Conservation (phyloP, 1,140 invertebrate species). For the Drosophila bocqueti region DNA sequence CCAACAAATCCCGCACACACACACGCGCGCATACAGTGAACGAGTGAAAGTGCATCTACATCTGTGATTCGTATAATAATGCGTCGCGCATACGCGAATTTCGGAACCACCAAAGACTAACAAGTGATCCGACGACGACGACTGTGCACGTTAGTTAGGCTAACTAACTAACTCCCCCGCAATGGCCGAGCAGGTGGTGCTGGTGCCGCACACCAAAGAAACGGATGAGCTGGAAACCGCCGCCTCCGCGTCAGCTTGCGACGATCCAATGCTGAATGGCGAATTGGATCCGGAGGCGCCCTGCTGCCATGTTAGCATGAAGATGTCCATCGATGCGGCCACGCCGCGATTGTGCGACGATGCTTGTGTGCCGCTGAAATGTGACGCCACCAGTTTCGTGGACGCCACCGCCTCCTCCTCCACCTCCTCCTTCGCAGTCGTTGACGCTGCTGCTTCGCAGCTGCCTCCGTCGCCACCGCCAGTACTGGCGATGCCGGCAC, state of each 20-base stretch:
- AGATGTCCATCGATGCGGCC: slow-evolving; percentile 62
- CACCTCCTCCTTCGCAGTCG: slow-evolving; percentile 1
- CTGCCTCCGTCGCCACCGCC: slow-evolving; percentile 45
- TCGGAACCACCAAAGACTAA: slow-evolving; percentile 71
- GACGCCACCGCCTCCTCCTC: slow-evolving; percentile 6
- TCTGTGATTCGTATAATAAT: slow-evolving; percentile 81
- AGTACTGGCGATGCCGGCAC: slow-evolving; percentile 37
- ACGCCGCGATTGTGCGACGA: slow-evolving; percentile 56
- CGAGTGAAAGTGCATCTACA: slow-evolving; percentile 81
- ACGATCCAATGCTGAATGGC: slow-evolving; percentile 54
- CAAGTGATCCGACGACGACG: slow-evolving; percentile 47
- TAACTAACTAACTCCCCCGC: slow-evolving; percentile 5
- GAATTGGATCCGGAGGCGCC: slow-evolving; percentile 62
- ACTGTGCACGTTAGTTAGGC: slow-evolving; percentile 33
- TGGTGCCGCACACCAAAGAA: slow-evolving; percentile 61
- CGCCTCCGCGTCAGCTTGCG: slow-evolving; percentile 15
- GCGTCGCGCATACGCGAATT: slow-evolving; percentile 80
- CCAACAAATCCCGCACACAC: slow-evolving; percentile 41
- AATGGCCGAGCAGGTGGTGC: slow-evolving; percentile 71
- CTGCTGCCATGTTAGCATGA: slow-evolving; percentile 76
- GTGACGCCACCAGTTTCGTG: slow-evolving; percentile 5
- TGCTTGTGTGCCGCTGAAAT: slow-evolving; percentile 36
- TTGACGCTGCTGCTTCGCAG: slow-evolving; percentile 32
- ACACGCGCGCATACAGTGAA: slow-evolving; percentile 54
- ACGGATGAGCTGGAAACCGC: slow-evolving; percentile 30